Evolutionary conservation across 2,797 vertebrate species (phyloP).

Genomic region (Pristis pectinata): DNA sequence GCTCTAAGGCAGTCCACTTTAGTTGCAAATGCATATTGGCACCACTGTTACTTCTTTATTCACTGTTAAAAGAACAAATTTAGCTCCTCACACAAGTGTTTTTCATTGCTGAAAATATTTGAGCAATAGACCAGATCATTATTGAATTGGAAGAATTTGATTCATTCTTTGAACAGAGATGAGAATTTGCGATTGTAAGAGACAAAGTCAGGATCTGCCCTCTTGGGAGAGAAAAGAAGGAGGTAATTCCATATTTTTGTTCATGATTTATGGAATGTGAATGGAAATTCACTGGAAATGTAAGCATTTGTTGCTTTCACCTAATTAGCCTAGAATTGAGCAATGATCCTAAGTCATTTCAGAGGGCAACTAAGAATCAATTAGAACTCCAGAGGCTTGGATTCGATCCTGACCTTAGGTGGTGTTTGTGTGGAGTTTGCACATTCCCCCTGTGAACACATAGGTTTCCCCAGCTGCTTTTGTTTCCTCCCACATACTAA

Average conservation of each 20-base stretch:
- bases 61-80: not conserved
- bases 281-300: no score
- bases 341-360: no score
- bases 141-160: not conserved
- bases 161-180: not conserved
- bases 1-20: not conserved
- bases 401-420: no score
- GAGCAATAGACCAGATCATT: not conserved
- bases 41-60: not conserved
- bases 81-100: not conserved
- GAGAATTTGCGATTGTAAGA: not conserved
- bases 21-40: not conserved
- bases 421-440: no score
- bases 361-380: no score
- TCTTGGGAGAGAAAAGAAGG: not conserved
- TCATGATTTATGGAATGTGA: no score
- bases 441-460: no score
- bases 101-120: slow-evolving; percentile 8
- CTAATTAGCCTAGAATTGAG: no score
- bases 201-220: not conserved
- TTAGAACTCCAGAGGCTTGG: no score
- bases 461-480: no score
- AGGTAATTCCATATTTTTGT: not conserved
- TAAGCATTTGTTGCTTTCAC: no score
- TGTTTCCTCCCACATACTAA: no score